Conservation (phyloP, 1,140 invertebrate species). For the Drosophila azteca region DNA sequence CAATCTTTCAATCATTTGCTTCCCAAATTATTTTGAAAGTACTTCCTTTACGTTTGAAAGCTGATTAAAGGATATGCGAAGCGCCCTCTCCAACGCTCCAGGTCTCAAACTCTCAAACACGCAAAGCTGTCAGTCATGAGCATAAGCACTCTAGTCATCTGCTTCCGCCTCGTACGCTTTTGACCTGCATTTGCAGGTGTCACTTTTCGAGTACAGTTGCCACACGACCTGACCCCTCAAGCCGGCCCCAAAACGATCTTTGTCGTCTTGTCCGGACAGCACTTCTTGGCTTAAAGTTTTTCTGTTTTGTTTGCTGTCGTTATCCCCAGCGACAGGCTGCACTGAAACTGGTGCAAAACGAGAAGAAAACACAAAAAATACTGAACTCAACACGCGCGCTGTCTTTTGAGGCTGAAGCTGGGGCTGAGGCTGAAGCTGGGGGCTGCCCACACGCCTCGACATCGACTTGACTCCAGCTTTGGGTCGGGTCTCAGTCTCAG, state of each 20-base stretch:
- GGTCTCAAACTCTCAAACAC: slow-evolving; percentile 6
- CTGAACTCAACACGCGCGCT: slow-evolving; percentile 34
- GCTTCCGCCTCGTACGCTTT: slow-evolving; percentile 36
- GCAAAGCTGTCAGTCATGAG: slow-evolving; percentile 38
- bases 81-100: background rate
- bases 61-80: slow-evolving; percentile 18
- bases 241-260: slow-evolving; percentile 25
- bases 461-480: slow-evolving; percentile 39
- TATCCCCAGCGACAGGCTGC: slow-evolving; percentile 46
- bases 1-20: too few relatives aligned
- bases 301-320: slow-evolving; percentile 19
- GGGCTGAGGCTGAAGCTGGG: background rate
- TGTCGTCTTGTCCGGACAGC: slow-evolving; percentile 23
- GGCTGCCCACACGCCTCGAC: slow-evolving; percentile 39
- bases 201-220: slow-evolving; percentile 49
- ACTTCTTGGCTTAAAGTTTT: slow-evolving; percentile 32
- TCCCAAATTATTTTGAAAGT: too few relatives aligned
- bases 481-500: slow-evolving; percentile 20
- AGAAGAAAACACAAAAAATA: slow-evolving; percentile 44
- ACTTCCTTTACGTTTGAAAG: background rate
- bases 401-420: background rate
- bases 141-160: slow-evolving; percentile 25
- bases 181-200: slow-evolving; percentile 47
- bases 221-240: slow-evolving; percentile 41
- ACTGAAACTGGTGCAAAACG: slow-evolving; percentile 40